phyloP scores from a whole-genome alignment of 2,797 vertebrate species.

The Ctenopoma multispine region DNA sequence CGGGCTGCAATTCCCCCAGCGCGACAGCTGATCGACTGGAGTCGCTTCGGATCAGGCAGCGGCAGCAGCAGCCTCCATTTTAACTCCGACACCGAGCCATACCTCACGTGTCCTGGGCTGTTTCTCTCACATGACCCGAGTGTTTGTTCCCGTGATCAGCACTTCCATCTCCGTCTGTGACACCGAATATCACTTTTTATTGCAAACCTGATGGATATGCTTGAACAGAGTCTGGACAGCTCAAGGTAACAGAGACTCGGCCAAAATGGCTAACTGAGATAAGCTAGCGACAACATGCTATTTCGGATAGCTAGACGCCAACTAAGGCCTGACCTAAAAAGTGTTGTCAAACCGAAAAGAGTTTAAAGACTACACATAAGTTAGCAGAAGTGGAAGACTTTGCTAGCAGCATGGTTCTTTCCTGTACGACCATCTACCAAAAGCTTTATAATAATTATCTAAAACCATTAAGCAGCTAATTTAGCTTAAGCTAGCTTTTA shows the following conservation, averaged over 20 bases:
- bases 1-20: conserved; percentile 20
- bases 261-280: conserved; percentile 72
- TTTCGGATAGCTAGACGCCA: conserved; percentile 52
- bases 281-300: conserved; percentile 72
- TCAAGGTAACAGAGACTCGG: conserved; percentile 81
- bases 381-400: neutral
- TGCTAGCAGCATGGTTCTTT: neutral
- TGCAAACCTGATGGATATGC: conserved; percentile 89
- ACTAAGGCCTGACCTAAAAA: conserved; percentile 67
- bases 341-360: conserved; percentile 36
- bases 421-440: accelerated
- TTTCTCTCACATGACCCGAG: conserved; percentile 93
- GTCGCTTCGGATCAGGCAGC: conserved; percentile 44
- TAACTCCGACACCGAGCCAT: conserved; percentile 77
- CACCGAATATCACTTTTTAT: conserved; percentile 79
- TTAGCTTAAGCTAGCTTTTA: conserved; percentile 55
- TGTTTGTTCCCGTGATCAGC: conserved; percentile 97
- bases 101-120: conserved; percentile 87
- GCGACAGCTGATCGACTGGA: conserved; percentile 25
- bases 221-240: conserved; percentile 89
- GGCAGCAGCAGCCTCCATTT: conserved; percentile 78
- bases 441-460: conserved; percentile 13
- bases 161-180: conserved; percentile 80
- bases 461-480: conserved; percentile 21
- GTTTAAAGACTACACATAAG: neutral